Base-by-base conservation (phyloP, 2,113 vertebrate species). In the Percopsis transmontana region DNA sequence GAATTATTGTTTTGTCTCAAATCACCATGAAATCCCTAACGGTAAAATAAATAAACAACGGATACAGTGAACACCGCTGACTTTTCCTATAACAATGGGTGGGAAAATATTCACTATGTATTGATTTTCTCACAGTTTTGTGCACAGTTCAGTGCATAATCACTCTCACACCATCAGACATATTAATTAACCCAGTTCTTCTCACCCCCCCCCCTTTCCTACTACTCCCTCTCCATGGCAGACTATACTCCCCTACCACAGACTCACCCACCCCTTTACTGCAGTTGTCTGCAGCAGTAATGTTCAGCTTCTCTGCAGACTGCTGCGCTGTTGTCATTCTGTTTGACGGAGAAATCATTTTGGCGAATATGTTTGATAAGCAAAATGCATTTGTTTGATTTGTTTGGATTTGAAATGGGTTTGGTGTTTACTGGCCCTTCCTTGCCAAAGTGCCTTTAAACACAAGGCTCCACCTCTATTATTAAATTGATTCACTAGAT, bases 101-200 rank as follows among this genome's bases (percentile, higher is more conserved):
- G 3, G 15, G n/a, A 62, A 45, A 57, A 55, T 44, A 50, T 62
- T 44, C 44, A 20, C 20, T 16, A 5, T 13, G 5, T 57, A 74
- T 77, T 64, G 79, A 72, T 76, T 67, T 44, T 11, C 50, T 62
- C 63, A 57, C 47, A 16, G 3, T 39, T 2, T 62, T 20, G 33
- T 60, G 62, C 62, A 39, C 57, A 21, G 24, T 40, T 15, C 52
- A 52, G 60, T 60, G 5, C 21, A 52, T 14, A 20, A 69, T 53
- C 48, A 57, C 45, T 33, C 5, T 23, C 33, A 12, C 57, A 33
- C 6, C 62, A 59, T 62, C 58, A 44, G 58, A 62, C 45, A 27
- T 20, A 19, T 52, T 4, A n/a, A 53, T 57, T 13, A 39, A 16
- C 39, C 20, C 21, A 11, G 1, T 24, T 53, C 60, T 42, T 39